phyloP scores from a whole-genome alignment of 2,113 vertebrate species.

The Nestor notabilis region DNA sequence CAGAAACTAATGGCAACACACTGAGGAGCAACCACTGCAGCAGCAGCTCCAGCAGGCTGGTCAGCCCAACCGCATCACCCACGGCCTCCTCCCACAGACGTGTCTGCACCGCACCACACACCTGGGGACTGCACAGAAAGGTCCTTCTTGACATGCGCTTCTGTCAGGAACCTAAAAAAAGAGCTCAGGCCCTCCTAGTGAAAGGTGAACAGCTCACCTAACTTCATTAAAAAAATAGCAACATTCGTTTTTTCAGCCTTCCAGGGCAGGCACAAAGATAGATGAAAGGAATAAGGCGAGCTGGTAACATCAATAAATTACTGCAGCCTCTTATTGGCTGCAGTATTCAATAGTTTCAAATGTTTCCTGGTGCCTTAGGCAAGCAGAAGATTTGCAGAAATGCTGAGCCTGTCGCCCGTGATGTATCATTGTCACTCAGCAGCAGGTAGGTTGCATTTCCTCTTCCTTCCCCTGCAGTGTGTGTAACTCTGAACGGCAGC shows the following conservation, averaged over 20 bases:
- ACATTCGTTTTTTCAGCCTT: constrained; percentile 41
- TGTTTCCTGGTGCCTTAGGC: constrained; percentile 54
- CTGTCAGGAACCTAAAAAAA: neutral
- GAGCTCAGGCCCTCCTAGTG: neutral
- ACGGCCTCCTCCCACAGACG: neutral
- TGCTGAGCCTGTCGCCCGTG: neutral
- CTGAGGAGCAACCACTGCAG: neutral
- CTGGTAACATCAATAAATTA: constrained; percentile 57
- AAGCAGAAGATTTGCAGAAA: constrained; percentile 40
- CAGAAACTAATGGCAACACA: neutral
- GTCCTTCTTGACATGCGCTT: neutral
- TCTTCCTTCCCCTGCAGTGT: neutral
- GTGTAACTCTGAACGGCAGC: rapidly evolving
- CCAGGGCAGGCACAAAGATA: constrained; percentile 36
- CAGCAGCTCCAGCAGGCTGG: neutral
- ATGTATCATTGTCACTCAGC: constrained; percentile 2
- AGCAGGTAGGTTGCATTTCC: neutral
- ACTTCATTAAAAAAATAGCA: constrained; percentile 22
- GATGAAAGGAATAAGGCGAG: constrained; percentile 57
- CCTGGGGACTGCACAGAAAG: neutral
- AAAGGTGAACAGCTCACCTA: constrained; percentile 27
- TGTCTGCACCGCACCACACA: rapidly evolving
- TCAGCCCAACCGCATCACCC: neutral
- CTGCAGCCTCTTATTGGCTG: constrained; percentile 40
- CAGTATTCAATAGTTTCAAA: constrained; percentile 49